These are phyloP conservation scores for Blastobasis adustella DNA, from an alignment of 2,888 invertebrate species.

Conservation along the genomic window DNA sequence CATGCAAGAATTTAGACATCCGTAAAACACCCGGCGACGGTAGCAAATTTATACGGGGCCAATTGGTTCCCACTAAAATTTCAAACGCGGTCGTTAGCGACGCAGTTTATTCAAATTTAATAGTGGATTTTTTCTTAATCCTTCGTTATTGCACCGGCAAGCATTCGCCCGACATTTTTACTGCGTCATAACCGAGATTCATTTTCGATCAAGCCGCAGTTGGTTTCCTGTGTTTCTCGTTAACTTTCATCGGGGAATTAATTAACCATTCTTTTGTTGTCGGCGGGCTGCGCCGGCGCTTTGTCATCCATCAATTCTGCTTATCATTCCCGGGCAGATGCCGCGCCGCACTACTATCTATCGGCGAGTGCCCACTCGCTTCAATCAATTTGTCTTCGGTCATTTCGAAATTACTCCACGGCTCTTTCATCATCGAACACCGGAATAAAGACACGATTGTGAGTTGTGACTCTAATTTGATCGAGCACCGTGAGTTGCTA, in stretches of 20 bases:
- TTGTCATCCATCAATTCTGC: conserved; percentile 63
- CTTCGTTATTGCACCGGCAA: conserved; percentile 6
- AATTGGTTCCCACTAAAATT: too few species aligned
- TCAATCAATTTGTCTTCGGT: conserved; percentile 55
- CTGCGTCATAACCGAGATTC: conserved; percentile 32
- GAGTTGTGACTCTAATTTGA: conserved; percentile 21
- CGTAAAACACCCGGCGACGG: conserved; percentile 4
- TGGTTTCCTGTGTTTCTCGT: conserved; percentile 38
- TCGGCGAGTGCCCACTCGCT: conserved; percentile 35
- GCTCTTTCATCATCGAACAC: conserved; percentile 39
- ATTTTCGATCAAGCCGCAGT: conserved; percentile 32
- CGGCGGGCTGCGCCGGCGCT: conserved; percentile 37
- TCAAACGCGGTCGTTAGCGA: conserved; percentile 1
- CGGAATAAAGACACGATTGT: conserved; percentile 17
- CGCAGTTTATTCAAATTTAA: conserved; percentile 16
- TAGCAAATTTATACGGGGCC: too few species aligned
- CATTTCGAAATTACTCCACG: conserved; percentile 42
- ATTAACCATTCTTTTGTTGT: conserved; percentile 64
- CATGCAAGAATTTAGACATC: conserved; percentile 6
- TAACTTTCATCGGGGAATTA: conserved; percentile 60
- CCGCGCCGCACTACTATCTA: conserved; percentile 32
- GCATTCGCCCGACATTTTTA: conserved; percentile 17
- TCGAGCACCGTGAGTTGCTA: conserved; percentile 15
- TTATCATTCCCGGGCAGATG: conserved; percentile 48
- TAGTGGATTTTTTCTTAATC: conserved; percentile 16